Evolutionary conservation across 2,113 vertebrate genomes (phyloP).

Genomic region (Oriolus oriolus): DNA sequence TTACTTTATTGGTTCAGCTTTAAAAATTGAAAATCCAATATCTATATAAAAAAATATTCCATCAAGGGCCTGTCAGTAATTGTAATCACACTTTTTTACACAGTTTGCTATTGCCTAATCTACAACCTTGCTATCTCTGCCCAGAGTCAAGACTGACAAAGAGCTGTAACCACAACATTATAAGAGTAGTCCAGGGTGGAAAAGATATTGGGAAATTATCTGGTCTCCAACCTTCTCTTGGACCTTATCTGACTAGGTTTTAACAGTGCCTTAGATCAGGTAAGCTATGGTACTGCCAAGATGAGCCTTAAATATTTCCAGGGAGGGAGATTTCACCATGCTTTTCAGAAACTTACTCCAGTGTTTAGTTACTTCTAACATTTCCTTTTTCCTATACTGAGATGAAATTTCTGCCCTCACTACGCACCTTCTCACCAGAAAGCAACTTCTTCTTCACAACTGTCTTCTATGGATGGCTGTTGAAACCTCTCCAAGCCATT

Average conservation of each 20-base stretch:
- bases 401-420: background rate
- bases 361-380: background rate
- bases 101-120: background rate
- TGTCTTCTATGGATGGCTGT: background rate
- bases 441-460: background rate
- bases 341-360: background rate
- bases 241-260: background rate
- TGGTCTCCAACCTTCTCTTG: background rate
- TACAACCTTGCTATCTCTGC: background rate
- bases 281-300: background rate
- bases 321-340: background rate
- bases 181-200: background rate
- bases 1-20: background rate
- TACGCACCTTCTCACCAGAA: background rate
- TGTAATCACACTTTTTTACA: background rate
- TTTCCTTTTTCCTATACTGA: background rate
- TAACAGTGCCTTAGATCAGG: background rate
- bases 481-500: background rate
- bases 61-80: background rate
- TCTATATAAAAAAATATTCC: background rate
- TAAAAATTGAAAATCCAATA: background rate
- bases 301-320: background rate
- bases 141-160: background rate
- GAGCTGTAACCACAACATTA: background rate
- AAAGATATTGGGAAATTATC: background rate